Conservation (phyloP, 1,140 invertebrate species). For the Metaphire vulgaris region DNA sequence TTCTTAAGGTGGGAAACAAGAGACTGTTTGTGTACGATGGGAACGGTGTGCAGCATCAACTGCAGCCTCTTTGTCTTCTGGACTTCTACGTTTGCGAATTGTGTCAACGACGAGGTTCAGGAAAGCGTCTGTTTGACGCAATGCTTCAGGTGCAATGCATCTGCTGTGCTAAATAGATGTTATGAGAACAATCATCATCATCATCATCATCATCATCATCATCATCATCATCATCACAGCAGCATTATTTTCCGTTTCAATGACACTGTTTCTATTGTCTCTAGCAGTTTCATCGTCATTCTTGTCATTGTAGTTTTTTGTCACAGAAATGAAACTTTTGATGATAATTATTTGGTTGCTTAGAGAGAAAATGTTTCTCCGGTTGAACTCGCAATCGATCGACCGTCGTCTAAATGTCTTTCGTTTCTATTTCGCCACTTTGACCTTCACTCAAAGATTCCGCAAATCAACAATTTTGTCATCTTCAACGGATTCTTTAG, state of each 20-base stretch:
- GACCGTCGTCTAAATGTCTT: slow-evolving; percentile 78
- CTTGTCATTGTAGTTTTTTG: background rate
- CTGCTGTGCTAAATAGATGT: background rate
- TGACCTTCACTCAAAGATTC: slow-evolving; percentile 62
- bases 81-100: slow-evolving; percentile 54
- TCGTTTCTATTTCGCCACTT: slow-evolving; percentile 79
- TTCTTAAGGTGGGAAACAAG: slow-evolving; percentile 50
- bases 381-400: slow-evolving; percentile 74
- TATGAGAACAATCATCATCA: background rate
- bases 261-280: background rate
- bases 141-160: slow-evolving; percentile 44
- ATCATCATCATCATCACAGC: background rate
- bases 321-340: background rate
- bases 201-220: background rate
- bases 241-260: background rate
- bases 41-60: slow-evolving; percentile 43
- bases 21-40: slow-evolving; percentile 50
- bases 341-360: background rate
- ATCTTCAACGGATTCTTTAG: slow-evolving; percentile 74
- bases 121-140: slow-evolving; percentile 47
- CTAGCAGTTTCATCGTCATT: background rate
- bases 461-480: slow-evolving; percentile 82
- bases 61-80: slow-evolving; percentile 50
- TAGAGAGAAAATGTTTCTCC: slow-evolving; percentile 65
- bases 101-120: slow-evolving; percentile 49